Evolutionary conservation across 2,113 vertebrate genomes (phyloP).

Genomic region (Vulpes vulpes): DNA sequence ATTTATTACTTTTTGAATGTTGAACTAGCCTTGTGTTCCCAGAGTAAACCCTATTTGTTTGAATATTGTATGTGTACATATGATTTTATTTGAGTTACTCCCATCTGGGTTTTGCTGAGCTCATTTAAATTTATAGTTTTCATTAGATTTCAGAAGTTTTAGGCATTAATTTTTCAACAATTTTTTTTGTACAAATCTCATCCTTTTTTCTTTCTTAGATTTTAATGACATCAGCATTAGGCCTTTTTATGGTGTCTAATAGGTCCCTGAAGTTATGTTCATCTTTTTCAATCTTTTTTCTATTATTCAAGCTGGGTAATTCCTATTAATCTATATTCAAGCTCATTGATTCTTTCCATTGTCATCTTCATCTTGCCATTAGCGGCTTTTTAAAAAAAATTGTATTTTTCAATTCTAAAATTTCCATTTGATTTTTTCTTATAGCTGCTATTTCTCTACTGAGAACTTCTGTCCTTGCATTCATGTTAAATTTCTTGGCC

Average conservation of each 20-base stretch:
- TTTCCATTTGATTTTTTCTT: background rate
- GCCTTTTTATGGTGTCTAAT: background rate
- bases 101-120: background rate
- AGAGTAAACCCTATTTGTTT: background rate
- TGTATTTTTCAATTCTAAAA: background rate
- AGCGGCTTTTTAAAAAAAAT: background rate
- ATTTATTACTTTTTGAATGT: background rate
- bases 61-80: background rate
- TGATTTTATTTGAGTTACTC: constrained; percentile 47
- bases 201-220: background rate
- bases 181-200: background rate
- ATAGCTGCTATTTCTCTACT: background rate
- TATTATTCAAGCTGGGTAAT: background rate
- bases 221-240: background rate
- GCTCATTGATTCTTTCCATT: background rate
- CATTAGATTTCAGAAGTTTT: background rate
- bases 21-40: background rate
- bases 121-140: constrained; percentile 27
- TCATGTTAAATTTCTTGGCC: background rate
- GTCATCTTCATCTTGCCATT: background rate
- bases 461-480: background rate
- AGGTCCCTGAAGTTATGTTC: background rate
- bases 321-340: background rate
- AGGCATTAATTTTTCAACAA: background rate
- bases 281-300: background rate